Evolutionary conservation across 2,797 vertebrate genomes (phyloP).

Genomic region (Melanotaenia parkinsoni): DNA sequence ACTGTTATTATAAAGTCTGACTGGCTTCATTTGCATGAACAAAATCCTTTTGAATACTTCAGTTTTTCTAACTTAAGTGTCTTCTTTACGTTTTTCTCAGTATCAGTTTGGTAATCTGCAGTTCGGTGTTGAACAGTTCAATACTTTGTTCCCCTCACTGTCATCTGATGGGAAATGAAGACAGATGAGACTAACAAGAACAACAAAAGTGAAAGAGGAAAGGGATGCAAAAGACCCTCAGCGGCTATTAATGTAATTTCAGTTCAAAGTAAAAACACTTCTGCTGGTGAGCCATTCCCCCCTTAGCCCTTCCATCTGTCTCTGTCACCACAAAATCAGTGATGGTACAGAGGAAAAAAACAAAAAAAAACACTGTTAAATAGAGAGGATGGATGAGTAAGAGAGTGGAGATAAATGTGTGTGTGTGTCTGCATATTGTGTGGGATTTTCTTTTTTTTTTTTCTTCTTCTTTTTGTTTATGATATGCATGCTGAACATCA

Average conservation of each 20-base stretch:
- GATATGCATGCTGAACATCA: slow-evolving; percentile 59
- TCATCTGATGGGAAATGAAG: not conserved
- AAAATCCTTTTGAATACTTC: not conserved
- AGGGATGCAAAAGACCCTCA: slow-evolving; percentile 23
- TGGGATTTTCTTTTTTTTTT: slow-evolving; percentile 45
- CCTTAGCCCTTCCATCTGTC: slow-evolving; percentile 67
- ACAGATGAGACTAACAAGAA: not conserved
- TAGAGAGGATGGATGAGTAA: slow-evolving; percentile 53
- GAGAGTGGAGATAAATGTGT: slow-evolving; percentile 27
- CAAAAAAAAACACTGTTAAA: slow-evolving; percentile 38
- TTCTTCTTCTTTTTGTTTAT: too few species aligned
- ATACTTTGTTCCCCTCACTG: not conserved
- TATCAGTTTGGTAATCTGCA: not conserved
- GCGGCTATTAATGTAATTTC: slow-evolving; percentile 40
- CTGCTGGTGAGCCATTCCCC: slow-evolving; percentile 42
- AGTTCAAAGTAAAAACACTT: slow-evolving; percentile 35
- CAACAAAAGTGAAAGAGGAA: not conserved
- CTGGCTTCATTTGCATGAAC: slow-evolving; percentile 5
- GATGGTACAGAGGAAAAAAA: slow-evolving; percentile 45
- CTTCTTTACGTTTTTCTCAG: not conserved
- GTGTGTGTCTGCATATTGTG: slow-evolving; percentile 23
- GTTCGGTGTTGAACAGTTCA: not conserved
- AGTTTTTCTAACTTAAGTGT: not conserved
- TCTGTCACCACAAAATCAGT: slow-evolving; percentile 57
- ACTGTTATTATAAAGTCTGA: slow-evolving; percentile 4